Conservation (phyloP, 2,113 vertebrate genomes). For the Epinephelus moara region DNA sequence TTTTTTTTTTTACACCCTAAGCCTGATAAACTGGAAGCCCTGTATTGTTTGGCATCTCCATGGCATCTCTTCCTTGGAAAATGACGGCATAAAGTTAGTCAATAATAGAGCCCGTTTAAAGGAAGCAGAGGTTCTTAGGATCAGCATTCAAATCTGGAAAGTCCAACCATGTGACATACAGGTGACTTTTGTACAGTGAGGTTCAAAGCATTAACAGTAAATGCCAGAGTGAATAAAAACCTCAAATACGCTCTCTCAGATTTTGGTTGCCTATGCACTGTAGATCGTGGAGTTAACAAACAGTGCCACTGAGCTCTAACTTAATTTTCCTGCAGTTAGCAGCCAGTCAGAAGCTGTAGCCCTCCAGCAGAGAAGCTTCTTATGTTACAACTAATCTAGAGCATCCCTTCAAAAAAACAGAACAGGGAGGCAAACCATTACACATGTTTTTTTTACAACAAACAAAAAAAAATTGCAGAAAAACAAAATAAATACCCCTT, state of each 20-base stretch:
- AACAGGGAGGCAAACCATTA: no score
- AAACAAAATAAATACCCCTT: neutral
- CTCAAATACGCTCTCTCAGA: neutral
- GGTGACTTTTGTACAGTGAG: rapidly evolving
- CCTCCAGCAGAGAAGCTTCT: neutral
- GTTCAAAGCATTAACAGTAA: neutral
- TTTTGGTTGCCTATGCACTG: neutral
- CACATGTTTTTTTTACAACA: no score
- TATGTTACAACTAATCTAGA: neutral
- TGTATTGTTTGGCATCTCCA: neutral
- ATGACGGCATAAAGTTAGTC: neutral
- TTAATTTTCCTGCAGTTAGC: neutral
- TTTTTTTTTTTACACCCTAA: neutral
- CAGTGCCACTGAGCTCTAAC: neutral
- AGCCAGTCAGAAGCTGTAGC: neutral
- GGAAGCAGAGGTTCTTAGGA: constrained; percentile 10
- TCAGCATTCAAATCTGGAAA: no score
- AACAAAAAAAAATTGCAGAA: neutral
- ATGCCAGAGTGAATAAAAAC: neutral
- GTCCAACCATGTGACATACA: no score
- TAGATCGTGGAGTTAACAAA: neutral
- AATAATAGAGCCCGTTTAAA: neutral
- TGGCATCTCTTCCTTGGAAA: constrained; percentile 18
- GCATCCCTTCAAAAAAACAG: neutral
- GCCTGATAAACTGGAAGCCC: constrained; percentile 14